Evolutionary conservation across 2,113 vertebrate species (phyloP), one percentile per base, ranked within the genome.

Genomic region (Coptodon bakossiorum): DNA sequence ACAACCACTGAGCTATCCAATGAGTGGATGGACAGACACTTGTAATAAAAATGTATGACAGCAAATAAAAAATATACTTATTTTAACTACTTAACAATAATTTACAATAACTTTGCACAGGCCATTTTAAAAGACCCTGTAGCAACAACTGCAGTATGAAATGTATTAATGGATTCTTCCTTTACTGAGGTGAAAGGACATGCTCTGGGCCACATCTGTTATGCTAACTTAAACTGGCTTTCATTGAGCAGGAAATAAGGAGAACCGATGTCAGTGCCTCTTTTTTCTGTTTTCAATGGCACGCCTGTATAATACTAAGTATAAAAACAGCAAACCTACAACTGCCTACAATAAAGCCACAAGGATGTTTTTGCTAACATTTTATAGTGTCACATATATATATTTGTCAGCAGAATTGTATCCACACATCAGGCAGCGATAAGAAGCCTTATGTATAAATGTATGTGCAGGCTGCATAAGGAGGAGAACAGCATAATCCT

Each of bases 361-460:
- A 12, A 27, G 82, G 29, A 56, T 43, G 53, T 66, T 88, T 61
- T 57, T 36, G 31, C 38, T 13, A 34, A 38, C 17, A 76, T 86
- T 85, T 81, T 78, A 71, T 40, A 79, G 80, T 19, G 17, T 16
- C 76, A 38, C 63, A 45, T 40, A 81, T 66, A 59, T 73, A 53
- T 85, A 81, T 87, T 88, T 31, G 22, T 88, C 81, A 86, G 86
- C 27, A 68, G 80, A 73, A 76, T 89, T 82, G 54, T 31, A 50
- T 45, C 61, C 17, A n/a, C 54, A n/a, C 85, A 68, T 88, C 90
- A 79, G 54, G 85, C 24, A 59, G 34, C 12, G 27, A 91, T 81
- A 85, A 87, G 43, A 19, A 50, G 48, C 73, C 80, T 45, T 81
- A 85, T 73, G 61, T 78, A 63, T 63, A 83, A 85, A 84, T 83